Percentiles rank a stretch among this genome's conserved stretches.
These are phyloP conservation scores for Ploceus nigricollis DNA, from an alignment of 2,113 vertebrate species.

Conservation along the genomic window DNA sequence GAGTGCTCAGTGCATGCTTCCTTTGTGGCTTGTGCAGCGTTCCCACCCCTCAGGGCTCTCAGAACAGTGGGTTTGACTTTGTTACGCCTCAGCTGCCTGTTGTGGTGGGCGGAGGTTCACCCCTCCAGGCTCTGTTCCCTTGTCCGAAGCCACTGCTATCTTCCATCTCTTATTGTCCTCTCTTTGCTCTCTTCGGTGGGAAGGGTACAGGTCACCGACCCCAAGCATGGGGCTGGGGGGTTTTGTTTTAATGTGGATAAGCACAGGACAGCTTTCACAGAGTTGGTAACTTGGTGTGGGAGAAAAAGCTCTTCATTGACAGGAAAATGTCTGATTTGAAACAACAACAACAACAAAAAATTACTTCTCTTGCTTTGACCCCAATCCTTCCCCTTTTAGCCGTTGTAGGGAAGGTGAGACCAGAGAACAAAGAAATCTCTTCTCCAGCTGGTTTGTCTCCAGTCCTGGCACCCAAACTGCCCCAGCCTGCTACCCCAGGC, in stretches of 20 bases:
- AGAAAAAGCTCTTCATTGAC: background rate
- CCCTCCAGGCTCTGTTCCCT: background rate
- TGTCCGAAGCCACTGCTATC: background rate
- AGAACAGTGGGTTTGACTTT: background rate
- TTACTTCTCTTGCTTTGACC: background rate
- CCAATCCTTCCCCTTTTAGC: background rate
- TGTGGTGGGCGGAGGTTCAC: background rate
- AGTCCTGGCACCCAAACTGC: background rate
- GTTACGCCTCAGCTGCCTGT: background rate
- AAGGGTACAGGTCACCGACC: background rate
- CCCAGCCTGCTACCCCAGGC: background rate
- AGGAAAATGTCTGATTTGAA: background rate
- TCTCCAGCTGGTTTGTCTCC: background rate
- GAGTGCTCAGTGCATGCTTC: constrained; percentile 42
- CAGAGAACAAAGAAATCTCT: background rate
- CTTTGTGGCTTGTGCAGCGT: constrained; percentile 50
- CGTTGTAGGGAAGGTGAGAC: background rate
- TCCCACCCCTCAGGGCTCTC: background rate
- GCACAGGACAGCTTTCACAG: background rate
- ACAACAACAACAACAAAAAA: background rate
- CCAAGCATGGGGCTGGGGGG: fast-evolving
- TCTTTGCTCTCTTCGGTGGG: background rate
- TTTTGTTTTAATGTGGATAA: background rate
- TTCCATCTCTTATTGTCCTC: background rate
- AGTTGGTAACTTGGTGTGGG: background rate